Base-by-base conservation (phyloP, 2,113 vertebrate species). In the Callithrix jacchus region DNA sequence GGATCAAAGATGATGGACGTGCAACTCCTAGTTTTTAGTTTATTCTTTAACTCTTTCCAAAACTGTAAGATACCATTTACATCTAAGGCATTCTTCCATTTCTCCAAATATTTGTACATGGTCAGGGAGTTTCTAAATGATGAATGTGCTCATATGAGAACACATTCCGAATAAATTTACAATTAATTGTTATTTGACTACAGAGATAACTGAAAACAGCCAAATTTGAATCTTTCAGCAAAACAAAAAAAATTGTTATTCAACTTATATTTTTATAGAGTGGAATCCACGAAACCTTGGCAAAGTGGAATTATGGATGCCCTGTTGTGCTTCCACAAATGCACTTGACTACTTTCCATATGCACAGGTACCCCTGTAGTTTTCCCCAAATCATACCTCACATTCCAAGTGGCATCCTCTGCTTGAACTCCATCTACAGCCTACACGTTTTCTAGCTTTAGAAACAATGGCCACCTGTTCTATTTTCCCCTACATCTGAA, bases 401-500 rank as follows among this genome's bases (percentile, higher is more conserved):
- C 3, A 42, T 95, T 97, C 81, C 21, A 32, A 91, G 79, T 96
- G 89, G 64, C 89, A 93, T 93, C 89, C 96, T 95, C 79, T 95
- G 89, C 87, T 97, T 95, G 94, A 95, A 83, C 84, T 93, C 89
- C 49, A 84, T 84, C 70, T 94, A 93, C 74, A 97, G 68, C 89
- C 94, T 86, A 93, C 88, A 95, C 54, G 74, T 54, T 91, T 70
- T 94, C 91, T 74, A 94, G 91, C 88, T 94, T 94, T 97, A 94
- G 80, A 93, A 95, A 89, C 82, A 96, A 47, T 25, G 77, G 86
- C 94, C 91, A 96, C 92, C 96, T 97, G 91, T 94, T 97, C 85
- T 79, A 9, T 93, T 85, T 89, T 87, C 49, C 25, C 61, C 54
- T 54, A 54, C 45, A 92, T 89, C 87, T 91, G 68, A 91, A 92